Evolutionary conservation across 2,113 vertebrate genomes (phyloP).

Genomic region (Tetrax tetrax): DNA sequence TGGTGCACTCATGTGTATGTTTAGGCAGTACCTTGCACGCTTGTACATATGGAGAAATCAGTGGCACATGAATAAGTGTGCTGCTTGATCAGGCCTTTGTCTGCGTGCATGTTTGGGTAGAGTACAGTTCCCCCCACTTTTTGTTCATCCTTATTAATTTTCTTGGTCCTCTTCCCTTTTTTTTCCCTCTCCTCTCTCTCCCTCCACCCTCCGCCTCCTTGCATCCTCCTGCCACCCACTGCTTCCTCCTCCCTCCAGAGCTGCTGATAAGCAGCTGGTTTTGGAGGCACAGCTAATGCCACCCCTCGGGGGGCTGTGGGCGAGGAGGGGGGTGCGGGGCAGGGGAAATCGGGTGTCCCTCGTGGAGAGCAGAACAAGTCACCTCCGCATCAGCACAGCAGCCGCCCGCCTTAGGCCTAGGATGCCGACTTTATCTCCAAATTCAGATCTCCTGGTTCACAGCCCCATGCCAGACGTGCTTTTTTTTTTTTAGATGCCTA

Average conservation of each 20-base stretch:
- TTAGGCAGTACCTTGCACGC: background rate
- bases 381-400: conserved; percentile 3
- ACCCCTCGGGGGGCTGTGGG: conserved; percentile 28
- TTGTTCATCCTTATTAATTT: conserved; percentile 6
- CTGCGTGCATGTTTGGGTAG: background rate
- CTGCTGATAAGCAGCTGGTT: conserved; percentile 63
- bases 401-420: conserved; percentile 31
- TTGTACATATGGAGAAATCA: background rate
- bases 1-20: background rate
- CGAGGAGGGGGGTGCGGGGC: background rate
- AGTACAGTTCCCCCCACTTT: background rate
- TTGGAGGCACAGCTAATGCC: conserved; percentile 49
- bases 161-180: background rate
- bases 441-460: conserved; percentile 52
- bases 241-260: conserved; percentile 43
- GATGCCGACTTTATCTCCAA: conserved; percentile 46
- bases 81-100: conserved; percentile 12
- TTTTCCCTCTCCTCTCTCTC: background rate
- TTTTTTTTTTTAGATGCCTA: conserved; percentile 11
- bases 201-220: background rate
- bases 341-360: background rate
- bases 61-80: background rate
- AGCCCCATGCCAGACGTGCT: conserved; percentile 42
- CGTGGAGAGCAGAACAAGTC: conserved; percentile 15
- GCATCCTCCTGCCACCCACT: conserved; percentile 47